Base-by-base conservation (phyloP, 2,888 invertebrate species). In the Morinoia aosen region DNA sequence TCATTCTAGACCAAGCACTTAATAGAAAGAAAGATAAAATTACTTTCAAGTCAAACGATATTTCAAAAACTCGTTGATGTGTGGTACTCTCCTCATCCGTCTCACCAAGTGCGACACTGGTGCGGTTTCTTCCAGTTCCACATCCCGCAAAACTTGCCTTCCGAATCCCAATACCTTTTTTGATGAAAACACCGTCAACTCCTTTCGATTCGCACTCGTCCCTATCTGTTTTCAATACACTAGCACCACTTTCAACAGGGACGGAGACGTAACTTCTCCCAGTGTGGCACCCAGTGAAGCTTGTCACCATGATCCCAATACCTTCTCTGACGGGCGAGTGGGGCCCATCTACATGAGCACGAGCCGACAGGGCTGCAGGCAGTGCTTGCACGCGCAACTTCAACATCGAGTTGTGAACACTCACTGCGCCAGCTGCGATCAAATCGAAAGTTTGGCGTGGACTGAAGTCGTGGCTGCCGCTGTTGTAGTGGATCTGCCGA, bases 401-500 rank as follows among this genome's bases (percentile, higher is more conserved):
- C 14, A 90, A 19, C 39, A 90, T 16, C 12, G 93, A 93, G 57
- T 58, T 93, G 33, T 33, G 57, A 56, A 93, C 33, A 48, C 93
- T 93, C 39, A 40, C 91, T 12, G 93, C 93, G 58, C 93, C 93
- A 93, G 93, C 39, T 58, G 93, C 93, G 57, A 93, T 93, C 93
- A 93, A 57, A 10, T 93, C 93, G 93, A 93, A 93, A 93, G 93
- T 93, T 93, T 93, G 93, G 2, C 93, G 93, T 10, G 93, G 93
- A n/a, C 93, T 56, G 33, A 93, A 57, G 57, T 93, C 93, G 33
- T 57, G 93, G 57, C 48, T 56, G n/a, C 93, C n/a, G 57, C 57
- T 57, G 93, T 93, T 93, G 93, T 93, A 48, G 93, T 93, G 93
- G 93, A 93, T 93, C 93, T 93, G 56, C 11, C 93, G 93, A 33